Evolutionary conservation across 1,140 invertebrate species (phyloP), one percentile per base, ranked within the genome.

Genomic region (Nixonia krombeini): DNA sequence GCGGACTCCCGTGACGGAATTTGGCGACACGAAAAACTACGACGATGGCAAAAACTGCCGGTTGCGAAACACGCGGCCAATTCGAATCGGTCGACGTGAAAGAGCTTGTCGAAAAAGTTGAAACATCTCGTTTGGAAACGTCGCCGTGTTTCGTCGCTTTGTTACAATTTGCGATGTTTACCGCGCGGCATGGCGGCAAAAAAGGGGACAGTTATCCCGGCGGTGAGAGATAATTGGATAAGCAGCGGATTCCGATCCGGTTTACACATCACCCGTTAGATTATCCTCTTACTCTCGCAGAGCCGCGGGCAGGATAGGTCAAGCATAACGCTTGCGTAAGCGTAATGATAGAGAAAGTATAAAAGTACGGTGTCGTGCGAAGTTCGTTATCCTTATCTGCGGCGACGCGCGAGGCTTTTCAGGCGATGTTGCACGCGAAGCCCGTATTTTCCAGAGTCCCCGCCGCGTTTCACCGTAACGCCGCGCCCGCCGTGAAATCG

Each of bases 251-350:
- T 35, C 9, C 3, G 9, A 31, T 2, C 8, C 10, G 29, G 2
- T 31, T 31, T 23, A 10, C 3, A 40, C 2, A 40, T 40, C 37
- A 40, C 16, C 45, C 35, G 44, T 13, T 16, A 21, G 13, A 9
- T 44, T 46, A 51, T 56, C 51, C 61, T 64, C 53, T 64, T 56
- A 64, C 61, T 64, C 53, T 64, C 61, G 40, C 45, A 33, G 16
- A 17, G 23, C 33, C 46, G 35, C 8, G 37, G 18, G 37, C 18
- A 12, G 31, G 31, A 55, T 55, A 63, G 62, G 62, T 65, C 62
- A 47, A 58, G 53, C 62, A 35, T 58, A 46, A 26, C 53, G 35
- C 47, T 65, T 65, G 38, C 47, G 61, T 64, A 64, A 64, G 45
- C 25, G 33, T 26, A 56, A 56, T 37, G 51, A 64, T 52, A 38